A percentile compares a stretch with the other conserved stretches of the same genome.
phyloP scores from a whole-genome alignment of 2,888 invertebrate species.

The Meta bourneti region DNA sequence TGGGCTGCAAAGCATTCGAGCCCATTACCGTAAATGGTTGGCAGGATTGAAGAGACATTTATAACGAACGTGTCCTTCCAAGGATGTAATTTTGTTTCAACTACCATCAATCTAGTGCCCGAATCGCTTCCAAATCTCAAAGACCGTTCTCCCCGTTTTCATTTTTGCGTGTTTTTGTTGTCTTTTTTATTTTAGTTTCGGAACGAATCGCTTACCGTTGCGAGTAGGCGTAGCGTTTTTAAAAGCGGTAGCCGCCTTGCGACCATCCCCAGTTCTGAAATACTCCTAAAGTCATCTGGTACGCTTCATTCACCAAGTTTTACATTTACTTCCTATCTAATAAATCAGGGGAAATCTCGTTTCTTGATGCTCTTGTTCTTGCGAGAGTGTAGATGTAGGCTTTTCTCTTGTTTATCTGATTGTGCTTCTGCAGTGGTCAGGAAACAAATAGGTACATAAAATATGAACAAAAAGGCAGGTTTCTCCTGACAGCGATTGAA shows the following conservation, averaged over 20 bases:
- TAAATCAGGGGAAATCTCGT: conserved; percentile 27
- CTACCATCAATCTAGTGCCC: conserved; percentile 68
- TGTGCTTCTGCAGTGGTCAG: neutral
- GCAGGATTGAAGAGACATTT: conserved; percentile 75
- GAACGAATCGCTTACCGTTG: conserved; percentile 19
- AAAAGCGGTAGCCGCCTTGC: neutral
- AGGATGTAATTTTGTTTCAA: conserved; percentile 76
- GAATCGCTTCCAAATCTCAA: conserved; percentile 69
- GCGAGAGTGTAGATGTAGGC: neutral
- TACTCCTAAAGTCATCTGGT: conserved; percentile 11
- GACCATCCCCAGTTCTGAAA: neutral
- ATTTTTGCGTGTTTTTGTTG: conserved; percentile 40
- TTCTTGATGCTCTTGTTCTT: conserved; percentile 1
- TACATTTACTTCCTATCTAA: conserved; percentile 34
- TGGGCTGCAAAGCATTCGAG: conserved; percentile 69
- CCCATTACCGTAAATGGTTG: conserved; percentile 75
- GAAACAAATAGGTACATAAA: neutral
- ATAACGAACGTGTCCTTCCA: conserved; percentile 74
- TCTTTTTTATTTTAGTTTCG: neutral
- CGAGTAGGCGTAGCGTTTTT: conserved; percentile 6
- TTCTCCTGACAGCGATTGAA: no score
- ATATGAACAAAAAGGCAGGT: neutral
- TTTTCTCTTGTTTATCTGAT: neutral
- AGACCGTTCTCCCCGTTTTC: conserved; percentile 53
- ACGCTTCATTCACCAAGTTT: conserved; percentile 4